phyloP scores from a whole-genome alignment of 2,113 vertebrate genomes.

The Channa argus region DNA sequence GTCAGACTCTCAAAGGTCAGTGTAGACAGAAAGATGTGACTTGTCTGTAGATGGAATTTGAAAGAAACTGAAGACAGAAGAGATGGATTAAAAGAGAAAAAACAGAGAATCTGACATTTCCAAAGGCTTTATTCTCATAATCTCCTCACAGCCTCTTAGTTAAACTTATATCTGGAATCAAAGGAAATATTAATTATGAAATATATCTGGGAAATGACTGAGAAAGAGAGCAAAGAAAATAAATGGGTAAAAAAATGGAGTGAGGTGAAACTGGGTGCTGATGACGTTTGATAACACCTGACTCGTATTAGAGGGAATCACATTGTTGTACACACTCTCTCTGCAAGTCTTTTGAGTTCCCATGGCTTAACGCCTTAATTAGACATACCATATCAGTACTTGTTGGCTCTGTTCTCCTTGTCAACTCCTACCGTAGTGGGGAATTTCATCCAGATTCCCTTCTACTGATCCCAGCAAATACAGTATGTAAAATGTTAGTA shows the following conservation, averaged over 20 bases:
- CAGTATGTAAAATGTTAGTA: background rate
- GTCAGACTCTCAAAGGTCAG: too few species aligned
- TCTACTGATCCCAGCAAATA: background rate
- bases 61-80: background rate
- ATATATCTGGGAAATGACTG: background rate
- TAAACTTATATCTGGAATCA: background rate
- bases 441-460: background rate
- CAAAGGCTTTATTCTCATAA: constrained; percentile 7
- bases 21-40: background rate
- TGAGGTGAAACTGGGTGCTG: background rate
- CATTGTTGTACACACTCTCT: background rate
- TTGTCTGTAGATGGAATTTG: constrained; percentile 13
- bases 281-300: constrained; percentile 11
- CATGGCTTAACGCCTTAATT: background rate
- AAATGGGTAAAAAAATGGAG: background rate
- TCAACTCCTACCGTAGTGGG: too few species aligned
- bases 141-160: background rate
- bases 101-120: constrained; percentile 1
- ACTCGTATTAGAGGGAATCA: constrained; percentile 30
- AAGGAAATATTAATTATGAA: too few species aligned
- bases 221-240: background rate
- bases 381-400: background rate
- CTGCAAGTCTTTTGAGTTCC: background rate
- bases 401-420: background rate
- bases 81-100: constrained; percentile 10